Evolutionary conservation across 1,140 invertebrate species (phyloP).

Genomic region (Pogonomyrmex californicus): DNA sequence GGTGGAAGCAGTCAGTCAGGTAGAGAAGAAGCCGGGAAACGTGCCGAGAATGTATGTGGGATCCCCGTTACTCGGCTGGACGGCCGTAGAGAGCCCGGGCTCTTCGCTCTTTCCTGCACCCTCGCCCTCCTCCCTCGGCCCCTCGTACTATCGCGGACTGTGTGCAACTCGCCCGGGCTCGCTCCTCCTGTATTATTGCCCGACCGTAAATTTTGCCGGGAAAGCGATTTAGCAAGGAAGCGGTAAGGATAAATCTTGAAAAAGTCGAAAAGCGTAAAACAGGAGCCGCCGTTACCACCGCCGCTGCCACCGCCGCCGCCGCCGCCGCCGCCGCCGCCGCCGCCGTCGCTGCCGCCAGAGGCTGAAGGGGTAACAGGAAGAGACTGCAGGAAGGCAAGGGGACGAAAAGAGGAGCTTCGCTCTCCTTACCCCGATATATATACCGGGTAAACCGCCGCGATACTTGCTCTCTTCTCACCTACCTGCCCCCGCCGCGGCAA

Average conservation of each 20-base stretch:
- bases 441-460: conserved; percentile 39
- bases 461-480: conserved; percentile 62
- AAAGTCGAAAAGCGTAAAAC: conserved; percentile 87
- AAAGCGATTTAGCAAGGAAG: conserved; percentile 87
- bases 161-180: conserved; percentile 46
- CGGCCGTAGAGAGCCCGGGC: conserved; percentile 69
- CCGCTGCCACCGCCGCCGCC: conserved; percentile 8
- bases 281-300: conserved; percentile 69
- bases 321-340: not conserved
- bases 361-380: not conserved
- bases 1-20: conserved; percentile 74
- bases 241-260: conserved; percentile 86
- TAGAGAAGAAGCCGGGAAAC: conserved; percentile 80
- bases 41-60: conserved; percentile 83
- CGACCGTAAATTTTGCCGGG: conserved; percentile 86
- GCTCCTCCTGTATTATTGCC: conserved; percentile 79
- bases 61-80: conserved; percentile 76
- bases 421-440: conserved; percentile 58
- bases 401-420: conserved; percentile 26
- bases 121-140: not conserved
- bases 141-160: conserved; percentile 20
- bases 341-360: not conserved
- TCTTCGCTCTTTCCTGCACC: conserved; percentile 64
- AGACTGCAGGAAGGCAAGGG: not conserved
- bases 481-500: conserved; percentile 57